Base-by-base conservation (phyloP, 2,113 vertebrate species). In the Machaerirhynchus nigripectus region DNA sequence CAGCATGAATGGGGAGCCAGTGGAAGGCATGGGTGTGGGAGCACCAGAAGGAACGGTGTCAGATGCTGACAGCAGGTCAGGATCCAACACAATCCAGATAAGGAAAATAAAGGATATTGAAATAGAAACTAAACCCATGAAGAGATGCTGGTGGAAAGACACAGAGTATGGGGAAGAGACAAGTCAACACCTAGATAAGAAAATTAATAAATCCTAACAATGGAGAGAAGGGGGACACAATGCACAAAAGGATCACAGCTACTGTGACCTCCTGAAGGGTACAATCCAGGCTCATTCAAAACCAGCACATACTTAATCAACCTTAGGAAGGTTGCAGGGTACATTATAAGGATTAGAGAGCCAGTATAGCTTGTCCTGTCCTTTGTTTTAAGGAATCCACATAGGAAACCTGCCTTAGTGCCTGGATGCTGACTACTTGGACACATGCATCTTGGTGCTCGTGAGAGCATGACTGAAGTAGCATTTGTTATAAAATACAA, bases 1-100 rank as follows among this genome's bases (percentile, higher is more conserved):
- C 10, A 22, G 50, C 3, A 11, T 6, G 8, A 37, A 64, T 4
- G 11, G 22, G 17, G 42, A 61, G 21, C 0, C 1, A 10, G 26
- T 2, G 52, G 56, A 75, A 60, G 30, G 15, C 13, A 3, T 1
- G 16, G 26, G 16, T 50, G 24, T 46, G 73, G 55, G 50, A 89
- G 44, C 40, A 46, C 6, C 67, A 60, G 35, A 28, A 42, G 26
- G 21, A 86, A 27, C 4, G 17, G 20, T 39, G 28, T 21, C 1
- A 3, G 28, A 6, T 67, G 47, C 33, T 87, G 37, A 47, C 1
- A 19, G 86, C 27, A 68, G 39, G 33, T 35, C 44, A 20, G 3
- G 40, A 73, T 39, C 67, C 49, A 70, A 18, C 39, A 60, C 49
- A 39, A 40, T 8, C 23, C 61, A 73, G 57, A 11, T 8, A 24